These are phyloP conservation scores for Anas georgica DNA, from an alignment of 2,797 vertebrate genomes.

Conservation along the genomic window DNA sequence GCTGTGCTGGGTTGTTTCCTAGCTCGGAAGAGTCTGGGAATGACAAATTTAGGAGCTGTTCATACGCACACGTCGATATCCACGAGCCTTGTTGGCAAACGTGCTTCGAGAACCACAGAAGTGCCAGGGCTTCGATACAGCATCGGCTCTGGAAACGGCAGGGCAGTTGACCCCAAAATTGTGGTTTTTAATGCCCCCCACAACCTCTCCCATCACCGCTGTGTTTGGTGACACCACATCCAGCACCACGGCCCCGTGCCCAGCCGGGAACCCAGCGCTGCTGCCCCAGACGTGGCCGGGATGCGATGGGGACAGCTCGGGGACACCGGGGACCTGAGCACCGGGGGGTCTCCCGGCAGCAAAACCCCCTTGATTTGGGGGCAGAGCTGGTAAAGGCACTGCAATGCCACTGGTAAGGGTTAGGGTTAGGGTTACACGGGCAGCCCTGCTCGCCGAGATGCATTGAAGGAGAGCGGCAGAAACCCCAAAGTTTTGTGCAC, in stretches of 20 bases:
- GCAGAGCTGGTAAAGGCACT: fast-evolving
- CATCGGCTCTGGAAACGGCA: too few species aligned
- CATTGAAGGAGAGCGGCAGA: neutral
- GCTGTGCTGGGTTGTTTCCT: fast-evolving
- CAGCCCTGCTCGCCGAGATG: fast-evolving
- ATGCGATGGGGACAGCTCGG: too few species aligned
- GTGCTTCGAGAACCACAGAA: too few species aligned
- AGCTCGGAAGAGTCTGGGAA: fast-evolving
- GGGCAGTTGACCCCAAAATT: too few species aligned
- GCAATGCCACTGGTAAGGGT: fast-evolving
- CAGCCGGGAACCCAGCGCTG: neutral
- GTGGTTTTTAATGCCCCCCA: neutral
- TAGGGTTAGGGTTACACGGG: too few species aligned
- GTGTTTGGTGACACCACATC: constrained; percentile 18
- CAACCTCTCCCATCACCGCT: neutral
- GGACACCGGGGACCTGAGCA: neutral
- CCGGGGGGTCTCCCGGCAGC: neutral
- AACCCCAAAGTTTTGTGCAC: neutral
- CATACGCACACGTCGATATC: fast-evolving
- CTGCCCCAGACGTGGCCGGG: too few species aligned
- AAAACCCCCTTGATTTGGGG: neutral
- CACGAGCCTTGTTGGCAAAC: too few species aligned
- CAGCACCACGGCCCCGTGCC: neutral
- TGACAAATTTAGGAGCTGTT: neutral
- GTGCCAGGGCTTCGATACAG: neutral